Evolutionary conservation across 2,888 invertebrate species (phyloP), one percentile per base, ranked within the genome.

Genomic region (Saturnia japonica): DNA sequence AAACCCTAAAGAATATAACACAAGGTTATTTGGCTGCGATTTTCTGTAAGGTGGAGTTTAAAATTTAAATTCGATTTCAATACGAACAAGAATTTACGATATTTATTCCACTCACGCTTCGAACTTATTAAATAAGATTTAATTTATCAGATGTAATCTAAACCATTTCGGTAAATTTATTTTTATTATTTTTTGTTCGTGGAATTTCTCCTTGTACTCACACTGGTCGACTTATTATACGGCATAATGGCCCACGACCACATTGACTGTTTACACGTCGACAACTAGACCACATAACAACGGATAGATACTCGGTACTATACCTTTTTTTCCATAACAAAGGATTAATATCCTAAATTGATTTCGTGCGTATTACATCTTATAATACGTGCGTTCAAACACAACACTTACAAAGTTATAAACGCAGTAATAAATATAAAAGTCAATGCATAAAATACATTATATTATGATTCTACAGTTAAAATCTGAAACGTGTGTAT

Each of bases 301-400:
- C 57, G 57, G 47, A 51, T 7, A 19, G 12, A 7, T 7, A 16
- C 19, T 19, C 19, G 1, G 19, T 51, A 51, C 1, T 51, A 51
- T 51, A 51, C 19, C 1, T 34, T 28, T 60, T 60, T 14, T 2
- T 9, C 11, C 57, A 60, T 14, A 25, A 25, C 28, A 25, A 60
- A 60, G 57, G 28, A 60, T 60, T 25, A 60, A 60, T 60, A 25
- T 60, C 14, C 28, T 12, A 60, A 60, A 60, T 60, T 25, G 57
- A 28, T 28, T 60, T 14, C 57, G 57, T 60, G 4, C 34, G 34
- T 34, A 34, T 34, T 34, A 34, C 34, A 34, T 6, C 6, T 34
- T 4, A 34, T 34, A 34, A 4, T 34, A 34, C 34, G 34, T 6
- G 34, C 34, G 34, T 6, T 34, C 6, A 34, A 34, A 34, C 6